Conservation (phyloP, 1,140 invertebrate genomes). For the Oryctes rhinoceros region DNA sequence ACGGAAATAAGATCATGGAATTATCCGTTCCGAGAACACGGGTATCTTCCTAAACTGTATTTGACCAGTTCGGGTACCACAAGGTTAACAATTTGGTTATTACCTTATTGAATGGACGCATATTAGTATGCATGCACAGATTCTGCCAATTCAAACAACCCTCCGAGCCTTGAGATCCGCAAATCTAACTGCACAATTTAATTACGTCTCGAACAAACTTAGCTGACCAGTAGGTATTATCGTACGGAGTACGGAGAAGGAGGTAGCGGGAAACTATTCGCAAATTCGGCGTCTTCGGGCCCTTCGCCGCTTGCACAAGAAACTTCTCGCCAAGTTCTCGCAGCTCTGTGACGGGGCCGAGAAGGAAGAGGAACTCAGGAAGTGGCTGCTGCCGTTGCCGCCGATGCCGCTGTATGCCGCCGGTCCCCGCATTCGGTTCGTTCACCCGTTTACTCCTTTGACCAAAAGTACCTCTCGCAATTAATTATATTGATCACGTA, state of each 20-base stretch:
- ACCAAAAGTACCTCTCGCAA: constrained; percentile 39
- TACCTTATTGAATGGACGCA: constrained; percentile 43
- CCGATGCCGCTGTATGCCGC: background rate
- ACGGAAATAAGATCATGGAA: background rate
- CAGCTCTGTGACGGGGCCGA: background rate
- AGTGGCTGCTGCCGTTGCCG: constrained; percentile 9
- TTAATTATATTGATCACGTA: constrained; percentile 42
- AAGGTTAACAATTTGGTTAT: constrained; percentile 39
- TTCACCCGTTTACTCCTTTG: constrained; percentile 37
- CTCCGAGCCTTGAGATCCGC: constrained; percentile 49
- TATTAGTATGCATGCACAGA: constrained; percentile 56
- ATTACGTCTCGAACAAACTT: constrained; percentile 46
- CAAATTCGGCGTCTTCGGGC: constrained; percentile 44
- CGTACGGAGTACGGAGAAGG: background rate
- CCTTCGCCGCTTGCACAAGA: constrained; percentile 29
- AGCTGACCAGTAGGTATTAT: constrained; percentile 47
- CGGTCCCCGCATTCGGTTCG: background rate
- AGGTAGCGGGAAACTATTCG: constrained; percentile 43
- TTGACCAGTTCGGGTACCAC: constrained; percentile 13
- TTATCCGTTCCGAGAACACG: background rate
- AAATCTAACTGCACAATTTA: constrained; percentile 49
- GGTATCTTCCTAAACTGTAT: constrained; percentile 18
- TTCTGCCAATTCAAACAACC: constrained; percentile 54
- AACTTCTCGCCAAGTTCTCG: constrained; percentile 41
- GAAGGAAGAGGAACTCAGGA: constrained; percentile 20